A percentile compares a stretch with the other conserved stretches of the same genome.
phyloP scores from a whole-genome alignment of 2,888 invertebrate species.

The Ophonus ardosiacus region DNA sequence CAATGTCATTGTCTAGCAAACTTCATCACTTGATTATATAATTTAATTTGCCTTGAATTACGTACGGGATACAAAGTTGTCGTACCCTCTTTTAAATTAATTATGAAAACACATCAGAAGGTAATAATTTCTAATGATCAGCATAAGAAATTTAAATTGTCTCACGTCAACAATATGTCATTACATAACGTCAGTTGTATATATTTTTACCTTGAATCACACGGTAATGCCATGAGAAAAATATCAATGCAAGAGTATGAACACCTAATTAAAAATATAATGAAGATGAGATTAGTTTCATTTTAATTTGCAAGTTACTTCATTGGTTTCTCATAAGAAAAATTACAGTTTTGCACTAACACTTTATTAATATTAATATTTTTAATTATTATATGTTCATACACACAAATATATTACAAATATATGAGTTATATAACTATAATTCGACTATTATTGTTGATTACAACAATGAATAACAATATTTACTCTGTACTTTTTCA shows the following conservation, averaged over 20 bases:
- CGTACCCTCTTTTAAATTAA: background rate
- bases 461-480: no score
- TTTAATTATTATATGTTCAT: no score
- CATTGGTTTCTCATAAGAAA: background rate
- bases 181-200: slow-evolving; percentile 26
- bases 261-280: slow-evolving; percentile 26
- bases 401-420: no score
- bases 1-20: background rate
- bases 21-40: slow-evolving; percentile 21
- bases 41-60: slow-evolving; percentile 37
- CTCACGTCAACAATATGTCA: slow-evolving; percentile 18
- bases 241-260: slow-evolving; percentile 22
- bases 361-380: no score
- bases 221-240: slow-evolving; percentile 21
- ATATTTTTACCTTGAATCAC: slow-evolving; percentile 40
- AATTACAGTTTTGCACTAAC: background rate
- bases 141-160: slow-evolving; percentile 25
- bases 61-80: background rate
- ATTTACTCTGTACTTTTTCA: no score
- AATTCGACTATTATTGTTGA: no score
- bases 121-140: slow-evolving; percentile 26
- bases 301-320: background rate
- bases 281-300: background rate
- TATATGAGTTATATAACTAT: no score
- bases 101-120: slow-evolving; percentile 3